Evolutionary conservation across 2,888 invertebrate genomes (phyloP).

Genomic region (Heliconius hortense): DNA sequence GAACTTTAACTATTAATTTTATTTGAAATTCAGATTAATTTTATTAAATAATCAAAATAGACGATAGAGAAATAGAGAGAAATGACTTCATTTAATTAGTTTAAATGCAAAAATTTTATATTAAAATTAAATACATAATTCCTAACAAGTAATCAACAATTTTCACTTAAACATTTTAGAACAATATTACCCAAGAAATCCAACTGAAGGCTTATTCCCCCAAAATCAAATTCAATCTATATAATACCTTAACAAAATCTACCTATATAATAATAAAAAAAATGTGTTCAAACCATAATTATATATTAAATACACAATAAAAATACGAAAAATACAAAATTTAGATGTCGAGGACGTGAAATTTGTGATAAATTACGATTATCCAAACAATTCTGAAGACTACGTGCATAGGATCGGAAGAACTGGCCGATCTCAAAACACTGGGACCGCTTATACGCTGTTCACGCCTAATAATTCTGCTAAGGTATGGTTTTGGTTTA

Average conservation of each 20-base stretch:
- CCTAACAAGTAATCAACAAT: too few species aligned
- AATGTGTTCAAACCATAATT: background rate
- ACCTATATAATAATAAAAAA: slow-evolving; percentile 48
- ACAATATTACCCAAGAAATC: background rate
- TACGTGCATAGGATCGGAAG: slow-evolving; percentile 98
- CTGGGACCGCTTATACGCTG: slow-evolving; percentile 97
- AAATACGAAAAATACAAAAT: background rate
- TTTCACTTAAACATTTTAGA: too few species aligned
- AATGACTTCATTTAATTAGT: too few species aligned
- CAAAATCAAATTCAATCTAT: slow-evolving; percentile 7
- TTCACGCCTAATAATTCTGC: slow-evolving; percentile 95
- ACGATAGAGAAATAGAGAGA: too few species aligned
- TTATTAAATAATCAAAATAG: too few species aligned
- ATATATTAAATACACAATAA: background rate
- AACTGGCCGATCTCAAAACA: slow-evolving; percentile 95
- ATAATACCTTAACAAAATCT: slow-evolving; percentile 13
- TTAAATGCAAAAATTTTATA: too few species aligned
- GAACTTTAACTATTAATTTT: too few species aligned
- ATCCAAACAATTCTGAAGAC: slow-evolving; percentile 98
- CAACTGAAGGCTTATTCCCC: slow-evolving; percentile 10
- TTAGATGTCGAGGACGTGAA: slow-evolving; percentile 99
- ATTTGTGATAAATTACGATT: slow-evolving; percentile 99
- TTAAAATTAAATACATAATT: too few species aligned
- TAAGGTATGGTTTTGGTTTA: slow-evolving; percentile 76
- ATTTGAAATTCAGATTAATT: too few species aligned